phyloP scores from a whole-genome alignment of 2,113 vertebrate genomes.

The Leucoraja erinaceus region DNA sequence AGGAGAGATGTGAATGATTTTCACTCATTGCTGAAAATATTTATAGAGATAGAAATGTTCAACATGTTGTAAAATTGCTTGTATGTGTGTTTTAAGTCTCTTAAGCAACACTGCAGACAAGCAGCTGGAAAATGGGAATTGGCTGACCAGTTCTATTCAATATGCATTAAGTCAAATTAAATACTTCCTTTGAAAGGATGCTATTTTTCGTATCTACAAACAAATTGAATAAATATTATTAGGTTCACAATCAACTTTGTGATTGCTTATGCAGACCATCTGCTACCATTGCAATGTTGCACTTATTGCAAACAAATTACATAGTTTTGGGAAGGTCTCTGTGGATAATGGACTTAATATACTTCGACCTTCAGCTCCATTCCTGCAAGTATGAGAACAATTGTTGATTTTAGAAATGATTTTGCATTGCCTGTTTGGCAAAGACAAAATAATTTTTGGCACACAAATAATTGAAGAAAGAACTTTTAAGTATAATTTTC shows the following conservation, averaged over 20 bases:
- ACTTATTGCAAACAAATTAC: not conserved
- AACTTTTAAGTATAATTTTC: not conserved
- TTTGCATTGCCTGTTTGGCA: not conserved
- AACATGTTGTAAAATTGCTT: no score
- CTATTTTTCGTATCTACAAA: not conserved
- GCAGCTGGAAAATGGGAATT: no score
- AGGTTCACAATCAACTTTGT: not conserved
- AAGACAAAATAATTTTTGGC: not conserved
- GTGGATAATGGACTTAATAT: not conserved
- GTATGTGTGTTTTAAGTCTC: no score
- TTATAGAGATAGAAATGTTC: no score
- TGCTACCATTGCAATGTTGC: not conserved
- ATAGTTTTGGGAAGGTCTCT: not conserved
- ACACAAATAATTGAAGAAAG: not conserved
- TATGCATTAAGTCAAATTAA: not conserved
- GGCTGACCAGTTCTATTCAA: not conserved
- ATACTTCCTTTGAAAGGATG: not conserved
- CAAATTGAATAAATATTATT: not conserved
- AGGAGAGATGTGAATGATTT: no score
- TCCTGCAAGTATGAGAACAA: not conserved
- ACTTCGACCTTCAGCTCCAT: not conserved
- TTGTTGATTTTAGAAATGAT: not conserved
- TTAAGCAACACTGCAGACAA: no score
- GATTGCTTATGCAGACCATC: not conserved
- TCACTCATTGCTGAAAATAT: no score